These are phyloP conservation scores for Electrophaes corylata DNA, from an alignment of 2,888 invertebrate species.

Conservation along the genomic window DNA sequence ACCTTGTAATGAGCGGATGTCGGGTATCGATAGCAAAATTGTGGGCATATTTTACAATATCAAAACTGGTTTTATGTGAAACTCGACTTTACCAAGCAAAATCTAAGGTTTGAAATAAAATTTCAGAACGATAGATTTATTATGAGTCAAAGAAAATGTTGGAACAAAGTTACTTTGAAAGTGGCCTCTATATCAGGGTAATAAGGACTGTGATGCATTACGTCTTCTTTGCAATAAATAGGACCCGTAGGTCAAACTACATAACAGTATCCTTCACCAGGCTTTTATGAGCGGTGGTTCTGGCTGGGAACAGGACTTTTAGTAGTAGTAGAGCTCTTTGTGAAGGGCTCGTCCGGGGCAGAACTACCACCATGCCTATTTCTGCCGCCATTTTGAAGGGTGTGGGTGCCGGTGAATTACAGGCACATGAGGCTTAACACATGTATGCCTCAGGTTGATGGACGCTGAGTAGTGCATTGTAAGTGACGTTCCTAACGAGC, in stretches of 20 bases:
- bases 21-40: conserved; percentile 79
- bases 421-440: too few relatives aligned
- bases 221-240: conserved; percentile 67
- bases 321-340: too few relatives aligned
- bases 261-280: background rate
- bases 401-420: too few relatives aligned
- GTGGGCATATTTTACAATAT: conserved; percentile 74
- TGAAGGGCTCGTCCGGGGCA: too few relatives aligned
- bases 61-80: conserved; percentile 32
- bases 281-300: too few relatives aligned
- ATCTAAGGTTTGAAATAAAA: conserved; percentile 34
- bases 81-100: conserved; percentile 9
- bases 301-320: too few relatives aligned
- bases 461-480: too few relatives aligned
- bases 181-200: conserved; percentile 60
- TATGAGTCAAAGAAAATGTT: conserved; percentile 51
- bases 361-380: too few relatives aligned
- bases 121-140: conserved; percentile 43
- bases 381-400: too few relatives aligned
- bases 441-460: too few relatives aligned
- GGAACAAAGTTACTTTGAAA: conserved; percentile 61
- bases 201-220: conserved; percentile 59
- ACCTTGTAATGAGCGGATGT: conserved; percentile 81
- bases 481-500: too few relatives aligned
- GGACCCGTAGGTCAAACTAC: conserved; percentile 35